Conservation (phyloP, 2,888 invertebrate species). For the Bugula neritina region DNA sequence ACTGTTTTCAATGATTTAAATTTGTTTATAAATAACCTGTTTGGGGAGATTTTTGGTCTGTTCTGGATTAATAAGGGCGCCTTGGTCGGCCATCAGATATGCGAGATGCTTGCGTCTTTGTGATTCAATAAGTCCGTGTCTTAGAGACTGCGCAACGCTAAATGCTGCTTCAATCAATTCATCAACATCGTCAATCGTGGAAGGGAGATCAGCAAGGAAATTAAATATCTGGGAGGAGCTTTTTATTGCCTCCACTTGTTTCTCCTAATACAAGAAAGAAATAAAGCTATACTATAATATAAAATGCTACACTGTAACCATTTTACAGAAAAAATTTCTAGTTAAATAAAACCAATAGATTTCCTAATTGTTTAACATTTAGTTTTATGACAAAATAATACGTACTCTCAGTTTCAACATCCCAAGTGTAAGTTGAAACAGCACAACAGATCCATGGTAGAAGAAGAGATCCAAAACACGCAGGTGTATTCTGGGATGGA, state of each 20-base stretch:
- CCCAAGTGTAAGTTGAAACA: slow-evolving; percentile 88
- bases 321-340: too few species aligned
- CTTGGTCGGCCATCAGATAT: slow-evolving; percentile 93
- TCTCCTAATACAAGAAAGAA: too few species aligned
- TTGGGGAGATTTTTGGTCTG: slow-evolving; percentile 85
- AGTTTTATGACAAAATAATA: too few species aligned
- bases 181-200: slow-evolving; percentile 80
- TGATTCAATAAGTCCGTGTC: slow-evolving; percentile 62
- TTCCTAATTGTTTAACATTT: too few species aligned
- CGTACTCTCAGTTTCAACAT: slow-evolving; percentile 75
- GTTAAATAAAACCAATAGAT: too few species aligned
- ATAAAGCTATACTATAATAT: too few species aligned
- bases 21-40: too few species aligned
- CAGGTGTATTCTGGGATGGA: slow-evolving; percentile 86
- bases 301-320: too few species aligned
- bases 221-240: slow-evolving; percentile 98
- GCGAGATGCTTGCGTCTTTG: slow-evolving; percentile 86
- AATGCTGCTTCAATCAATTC: slow-evolving; percentile 67
- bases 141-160: slow-evolving; percentile 17
- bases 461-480: slow-evolving; percentile 96
- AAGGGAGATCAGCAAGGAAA: slow-evolving; percentile 89
- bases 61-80: slow-evolving; percentile 84
- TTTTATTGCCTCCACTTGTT: slow-evolving; percentile 61
- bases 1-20: not conserved
- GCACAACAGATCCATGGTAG: slow-evolving; percentile 85